Evolutionary conservation across 2,888 invertebrate species (phyloP), one percentile per base, ranked within the genome.

Genomic region (Melipona beecheii): DNA sequence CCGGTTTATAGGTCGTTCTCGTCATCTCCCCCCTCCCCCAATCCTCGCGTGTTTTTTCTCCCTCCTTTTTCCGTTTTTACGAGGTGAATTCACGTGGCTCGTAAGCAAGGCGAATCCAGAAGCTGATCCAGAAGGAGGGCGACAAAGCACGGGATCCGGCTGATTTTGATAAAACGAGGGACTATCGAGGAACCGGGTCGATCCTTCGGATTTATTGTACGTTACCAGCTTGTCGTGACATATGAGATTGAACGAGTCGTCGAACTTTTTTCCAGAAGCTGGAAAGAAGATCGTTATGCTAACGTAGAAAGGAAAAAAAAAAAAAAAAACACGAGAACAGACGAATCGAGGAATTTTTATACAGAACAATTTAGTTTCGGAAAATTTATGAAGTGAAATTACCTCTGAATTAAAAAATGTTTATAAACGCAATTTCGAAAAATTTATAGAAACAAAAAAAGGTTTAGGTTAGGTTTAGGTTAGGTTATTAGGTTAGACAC

Each of bases 1-100:
- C 73, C 84, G 84, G 73, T 89, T 87, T 89, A 89, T 87, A 83
- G 86, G 77, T 89, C 82, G 81, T 43, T 75, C 78, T 81, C 81
- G 84, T 86, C 84, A 79, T 84, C 84, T 65, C 9, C 21, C 43
- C 60, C 75, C 84, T 68, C 2, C 21, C 52, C 60, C 75, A 62
- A 82, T 68, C 60, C 70, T 31, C 43, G 13, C n/a, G 17, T 24
- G 19, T 21, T 54, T 36, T 19, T 3, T 0, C 9, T 27, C 9
- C 11, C 9, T 58, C 11, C 19, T 70, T 50, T 43, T n/a, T 24
- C 54, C 49, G 0, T 75, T 81, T 87, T 86, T 86, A 84, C 68
- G 82, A 82, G 17, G 56, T 43, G 27, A 74, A 60, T 36, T 60
- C 65, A 13, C 31, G 73, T 49, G n/a, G n/a, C 64, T 58, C 65